Evolutionary conservation across 1,140 invertebrate genomes (phyloP).

Genomic region (Trissolcus basalis): DNA sequence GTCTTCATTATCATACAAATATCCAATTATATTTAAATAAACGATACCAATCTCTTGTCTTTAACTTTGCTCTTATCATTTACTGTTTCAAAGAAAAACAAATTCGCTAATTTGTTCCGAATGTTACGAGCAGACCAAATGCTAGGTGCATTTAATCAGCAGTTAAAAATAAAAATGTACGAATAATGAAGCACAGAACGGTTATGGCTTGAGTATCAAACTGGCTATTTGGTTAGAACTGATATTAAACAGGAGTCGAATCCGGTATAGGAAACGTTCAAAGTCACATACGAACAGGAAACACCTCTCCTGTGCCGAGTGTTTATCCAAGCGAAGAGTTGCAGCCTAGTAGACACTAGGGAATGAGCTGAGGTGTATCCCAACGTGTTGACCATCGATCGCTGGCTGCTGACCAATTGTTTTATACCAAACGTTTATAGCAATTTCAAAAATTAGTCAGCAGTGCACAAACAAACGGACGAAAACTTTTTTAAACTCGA

Average conservation of each 20-base stretch:
- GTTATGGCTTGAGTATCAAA: neutral
- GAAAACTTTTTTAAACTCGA: no score
- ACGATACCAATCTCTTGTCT: neutral
- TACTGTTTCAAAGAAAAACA: no score
- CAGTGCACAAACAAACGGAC: no score
- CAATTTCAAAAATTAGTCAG: neutral
- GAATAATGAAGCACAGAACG: conserved; percentile 3
- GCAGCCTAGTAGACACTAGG: conserved; percentile 27
- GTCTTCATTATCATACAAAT: conserved; percentile 23
- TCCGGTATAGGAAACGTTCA: conserved; percentile 19
- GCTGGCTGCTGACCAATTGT: conserved; percentile 39
- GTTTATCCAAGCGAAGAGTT: conserved; percentile 41
- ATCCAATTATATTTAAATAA: conserved; percentile 24
- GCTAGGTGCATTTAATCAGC: no score
- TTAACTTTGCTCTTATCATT: no score
- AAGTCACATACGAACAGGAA: conserved; percentile 26
- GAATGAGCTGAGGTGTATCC: conserved; percentile 37
- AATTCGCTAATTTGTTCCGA: no score
- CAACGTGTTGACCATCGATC: conserved; percentile 33
- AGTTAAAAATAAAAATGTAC: neutral
- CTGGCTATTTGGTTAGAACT: neutral
- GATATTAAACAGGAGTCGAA: conserved; percentile 14
- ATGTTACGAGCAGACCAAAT: no score
- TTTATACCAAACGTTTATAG: conserved; percentile 42
- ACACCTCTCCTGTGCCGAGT: conserved; percentile 34